A percentile compares a stretch with the other conserved stretches of the same genome.
Evolutionary conservation across 2,888 invertebrate species (phyloP).

Genomic region (Plagodis dolabraria): DNA sequence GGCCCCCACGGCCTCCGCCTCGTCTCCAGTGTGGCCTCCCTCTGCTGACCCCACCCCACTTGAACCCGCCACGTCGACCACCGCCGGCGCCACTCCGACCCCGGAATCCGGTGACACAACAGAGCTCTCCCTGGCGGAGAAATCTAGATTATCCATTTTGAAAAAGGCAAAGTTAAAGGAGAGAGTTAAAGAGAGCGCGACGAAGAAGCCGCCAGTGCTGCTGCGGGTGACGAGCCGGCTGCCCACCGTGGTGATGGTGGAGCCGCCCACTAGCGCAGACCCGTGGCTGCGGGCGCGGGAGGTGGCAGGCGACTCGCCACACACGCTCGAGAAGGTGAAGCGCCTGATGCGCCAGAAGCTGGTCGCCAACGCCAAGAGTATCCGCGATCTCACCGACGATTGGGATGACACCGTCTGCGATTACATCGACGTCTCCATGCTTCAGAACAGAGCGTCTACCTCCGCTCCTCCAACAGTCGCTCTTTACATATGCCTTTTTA

Average conservation of each 20-base stretch:
- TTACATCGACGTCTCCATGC: slow-evolving; percentile 63
- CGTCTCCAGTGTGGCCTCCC: not conserved
- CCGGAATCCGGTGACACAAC: slow-evolving; percentile 5
- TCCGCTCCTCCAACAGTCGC: too few species aligned
- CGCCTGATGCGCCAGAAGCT: slow-evolving; percentile 68
- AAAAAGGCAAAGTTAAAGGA: slow-evolving; percentile 68
- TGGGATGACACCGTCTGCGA: slow-evolving; percentile 76
- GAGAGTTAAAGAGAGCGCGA: slow-evolving; percentile 39
- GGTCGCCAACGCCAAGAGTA: slow-evolving; percentile 57
- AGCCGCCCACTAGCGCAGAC: slow-evolving; percentile 48
- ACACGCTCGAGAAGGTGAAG: slow-evolving; percentile 57
- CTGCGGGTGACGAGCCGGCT: slow-evolving; percentile 61
- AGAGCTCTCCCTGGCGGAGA: slow-evolving; percentile 64
- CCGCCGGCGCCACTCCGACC: slow-evolving; percentile 15
- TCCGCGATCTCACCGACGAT: slow-evolving; percentile 69
- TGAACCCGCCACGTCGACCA: not conserved
- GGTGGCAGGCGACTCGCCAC: slow-evolving; percentile 55
- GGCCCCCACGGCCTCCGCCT: slow-evolving; percentile 4
- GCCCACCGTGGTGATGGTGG: slow-evolving; percentile 68
- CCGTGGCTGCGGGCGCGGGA: slow-evolving; percentile 51
- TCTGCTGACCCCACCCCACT: too few species aligned
- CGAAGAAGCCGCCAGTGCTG: slow-evolving; percentile 69
- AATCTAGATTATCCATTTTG: slow-evolving; percentile 69
- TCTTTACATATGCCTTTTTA: not conserved
- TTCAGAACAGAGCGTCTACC: slow-evolving; percentile 12